These are phyloP conservation scores for Valencia hispanica DNA, from an alignment of 2,797 vertebrate genomes.

Conservation along the genomic window DNA sequence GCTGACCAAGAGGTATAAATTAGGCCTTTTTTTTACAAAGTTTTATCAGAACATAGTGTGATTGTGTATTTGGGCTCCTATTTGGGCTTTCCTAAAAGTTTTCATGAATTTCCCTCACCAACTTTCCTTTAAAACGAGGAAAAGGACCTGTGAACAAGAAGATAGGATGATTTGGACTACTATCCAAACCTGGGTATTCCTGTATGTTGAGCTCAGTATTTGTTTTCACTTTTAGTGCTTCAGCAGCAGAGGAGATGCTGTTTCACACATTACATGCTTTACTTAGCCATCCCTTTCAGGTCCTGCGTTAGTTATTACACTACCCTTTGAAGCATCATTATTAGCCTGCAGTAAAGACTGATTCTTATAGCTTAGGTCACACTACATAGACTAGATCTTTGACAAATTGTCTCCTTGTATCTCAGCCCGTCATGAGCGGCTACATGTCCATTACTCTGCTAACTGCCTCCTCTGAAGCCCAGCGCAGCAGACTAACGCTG, in stretches of 20 bases:
- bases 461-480: conserved; percentile 50
- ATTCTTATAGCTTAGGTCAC: neutral
- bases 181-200: neutral
- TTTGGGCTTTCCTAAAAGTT: too few species aligned
- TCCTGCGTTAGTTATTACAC: neutral
- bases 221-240: neutral
- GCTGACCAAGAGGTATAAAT: too few species aligned
- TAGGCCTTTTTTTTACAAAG: neutral
- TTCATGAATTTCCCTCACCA: neutral
- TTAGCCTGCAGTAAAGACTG: neutral
- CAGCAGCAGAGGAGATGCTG: neutral
- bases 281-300: neutral
- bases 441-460: conserved; percentile 47
- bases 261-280: neutral
- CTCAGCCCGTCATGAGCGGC: conserved; percentile 29
- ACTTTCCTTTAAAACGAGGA: neutral
- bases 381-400: neutral
- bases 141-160: neutral
- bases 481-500: conserved; percentile 34
- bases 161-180: neutral
- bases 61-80: neutral
- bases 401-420: conserved; percentile 44
- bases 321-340: neutral
- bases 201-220: neutral
- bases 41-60: neutral